Conservation (phyloP, 2,797 vertebrate genomes). For the Luscinia megarhynchos region DNA sequence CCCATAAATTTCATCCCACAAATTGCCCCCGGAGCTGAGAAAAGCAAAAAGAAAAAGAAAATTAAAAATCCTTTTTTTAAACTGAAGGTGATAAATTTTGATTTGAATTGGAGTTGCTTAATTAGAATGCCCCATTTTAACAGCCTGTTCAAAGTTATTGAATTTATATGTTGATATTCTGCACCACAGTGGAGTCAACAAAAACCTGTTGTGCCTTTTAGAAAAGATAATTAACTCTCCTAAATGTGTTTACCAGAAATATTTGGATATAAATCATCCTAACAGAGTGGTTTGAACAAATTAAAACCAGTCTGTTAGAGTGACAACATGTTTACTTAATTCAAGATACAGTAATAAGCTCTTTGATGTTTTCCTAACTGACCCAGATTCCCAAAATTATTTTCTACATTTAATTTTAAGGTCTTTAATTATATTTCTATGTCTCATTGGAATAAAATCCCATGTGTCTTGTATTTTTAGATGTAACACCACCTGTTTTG, state of each 20-base stretch:
- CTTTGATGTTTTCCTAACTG: slow-evolving; percentile 21
- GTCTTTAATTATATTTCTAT: not conserved
- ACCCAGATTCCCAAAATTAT: not conserved
- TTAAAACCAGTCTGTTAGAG: slow-evolving; percentile 20
- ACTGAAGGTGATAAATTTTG: not conserved
- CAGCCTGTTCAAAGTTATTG: not conserved
- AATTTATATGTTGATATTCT: not conserved
- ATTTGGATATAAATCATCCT: not conserved
- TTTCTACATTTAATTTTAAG: not conserved
- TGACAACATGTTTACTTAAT: slow-evolving; percentile 26
- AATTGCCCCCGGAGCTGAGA: not conserved
- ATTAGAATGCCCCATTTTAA: not conserved
- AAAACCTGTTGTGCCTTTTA: slow-evolving; percentile 4
- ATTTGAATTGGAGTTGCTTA: not conserved
- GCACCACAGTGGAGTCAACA: rapidly evolving
- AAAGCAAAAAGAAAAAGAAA: not conserved
- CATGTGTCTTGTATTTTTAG: not conserved
- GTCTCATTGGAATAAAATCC: not conserved
- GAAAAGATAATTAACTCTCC: not conserved
- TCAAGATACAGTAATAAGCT: slow-evolving; percentile 11
- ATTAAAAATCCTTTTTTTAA: not conserved
- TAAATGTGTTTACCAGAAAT: slow-evolving; percentile 24
- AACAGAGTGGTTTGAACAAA: not conserved
- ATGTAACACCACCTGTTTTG: not conserved
- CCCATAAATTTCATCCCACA: not conserved